Base-by-base conservation (phyloP, 2,888 invertebrate species). In the Lobophora halterata region DNA sequence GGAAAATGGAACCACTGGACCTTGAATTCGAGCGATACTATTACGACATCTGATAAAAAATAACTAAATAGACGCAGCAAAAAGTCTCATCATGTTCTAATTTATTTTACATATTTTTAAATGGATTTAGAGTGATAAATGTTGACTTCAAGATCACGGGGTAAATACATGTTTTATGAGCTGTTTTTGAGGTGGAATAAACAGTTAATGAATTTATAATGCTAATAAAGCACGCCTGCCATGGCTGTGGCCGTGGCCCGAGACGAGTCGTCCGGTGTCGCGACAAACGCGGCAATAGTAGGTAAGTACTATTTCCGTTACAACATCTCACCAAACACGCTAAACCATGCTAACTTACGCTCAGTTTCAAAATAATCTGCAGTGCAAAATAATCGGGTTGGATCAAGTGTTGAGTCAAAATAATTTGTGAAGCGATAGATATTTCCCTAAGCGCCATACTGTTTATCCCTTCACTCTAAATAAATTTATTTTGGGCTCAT, bases 171-270 rank as follows among this genome's bases (percentile, higher is more conserved):
- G 69, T 71, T 72, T 66, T 58, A 58, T 67, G 52, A 61, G 55
- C 52, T 43, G 30, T 29, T 46, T 52, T 41, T 52, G 56, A 65
- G 58, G 62, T 55, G 63, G 62, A 55, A 54, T 57, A 64, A 79
- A 65, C 79, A 78, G 80, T 80, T 81, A 82, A 78, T 79, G 71
- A 77, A 67, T 65, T 68, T 68, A 60, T 71, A 67, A 78, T 82
- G 79, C 69, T 77, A 81, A 82, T 81, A 76, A 78, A 70, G 58
- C 60, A 63, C 75, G 77, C 71, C 73, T 77, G 74, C 55, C 55
- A n/a, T n/a, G 37, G 37, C 42, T 28, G 43, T 35, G 34, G 28
- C 29, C 46, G 32, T 19, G 27, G 36, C 26, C 16, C 37, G 10
- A 33, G 44, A 45, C 34, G 39, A 30, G 40, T 46, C 38, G 37